phyloP scores from a whole-genome alignment of 1,140 invertebrate species.

The Planococcus citri region DNA sequence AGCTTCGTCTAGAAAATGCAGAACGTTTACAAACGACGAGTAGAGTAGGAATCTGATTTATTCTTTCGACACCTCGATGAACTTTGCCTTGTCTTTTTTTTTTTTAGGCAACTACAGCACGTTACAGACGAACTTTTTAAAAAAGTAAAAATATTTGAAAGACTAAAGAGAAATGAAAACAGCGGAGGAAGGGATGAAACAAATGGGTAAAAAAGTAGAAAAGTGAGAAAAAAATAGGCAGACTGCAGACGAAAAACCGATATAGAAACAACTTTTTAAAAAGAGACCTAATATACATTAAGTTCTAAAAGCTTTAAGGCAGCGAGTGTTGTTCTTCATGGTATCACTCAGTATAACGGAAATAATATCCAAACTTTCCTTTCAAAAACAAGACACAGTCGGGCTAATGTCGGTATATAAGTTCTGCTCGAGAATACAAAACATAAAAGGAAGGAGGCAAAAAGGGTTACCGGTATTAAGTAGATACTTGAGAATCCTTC shows the following conservation, averaged over 20 bases:
- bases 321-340: not conserved
- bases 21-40: not conserved
- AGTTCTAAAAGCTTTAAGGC: not conserved
- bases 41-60: not conserved
- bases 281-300: conserved; percentile 7
- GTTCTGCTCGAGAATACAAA: conserved; percentile 11
- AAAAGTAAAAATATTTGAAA: not conserved
- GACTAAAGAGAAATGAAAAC: not conserved
- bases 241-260: not conserved
- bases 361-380: conserved; percentile 19
- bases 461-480: conserved; percentile 1
- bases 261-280: conserved; percentile 2
- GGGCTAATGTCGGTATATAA: conserved; percentile 1
- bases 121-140: not conserved
- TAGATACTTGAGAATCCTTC: conserved; percentile 12
- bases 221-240: too few species aligned
- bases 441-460: not conserved
- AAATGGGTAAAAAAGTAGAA: not conserved
- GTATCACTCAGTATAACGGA: conserved; percentile 7
- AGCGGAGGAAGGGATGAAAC: too few species aligned
- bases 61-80: not conserved
- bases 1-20: too few species aligned
- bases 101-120: not conserved
- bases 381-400: conserved; percentile 9
- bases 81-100: not conserved